Conservation (phyloP, 2,797 vertebrate species). For the Tolypeutes matacus region DNA sequence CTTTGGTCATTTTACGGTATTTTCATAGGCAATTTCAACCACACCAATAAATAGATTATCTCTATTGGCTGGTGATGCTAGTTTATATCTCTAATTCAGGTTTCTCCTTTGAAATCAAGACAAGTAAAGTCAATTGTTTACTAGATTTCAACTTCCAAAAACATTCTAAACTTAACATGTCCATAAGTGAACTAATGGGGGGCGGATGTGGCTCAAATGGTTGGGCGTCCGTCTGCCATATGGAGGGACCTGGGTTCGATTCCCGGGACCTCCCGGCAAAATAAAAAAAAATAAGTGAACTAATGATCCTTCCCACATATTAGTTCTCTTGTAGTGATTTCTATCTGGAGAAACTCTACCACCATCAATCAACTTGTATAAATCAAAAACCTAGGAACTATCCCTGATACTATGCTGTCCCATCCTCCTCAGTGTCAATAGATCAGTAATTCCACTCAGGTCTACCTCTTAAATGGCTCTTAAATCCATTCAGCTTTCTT, state of each 20-base stretch:
- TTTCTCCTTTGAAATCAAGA: constrained; percentile 30
- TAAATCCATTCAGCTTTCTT: background rate
- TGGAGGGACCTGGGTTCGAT: no score
- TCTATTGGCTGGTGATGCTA: background rate
- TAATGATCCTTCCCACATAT: background rate
- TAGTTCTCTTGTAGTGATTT: background rate
- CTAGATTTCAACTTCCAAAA: background rate
- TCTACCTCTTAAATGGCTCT: background rate
- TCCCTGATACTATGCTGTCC: background rate
- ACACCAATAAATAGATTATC: background rate
- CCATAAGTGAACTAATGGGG: background rate
- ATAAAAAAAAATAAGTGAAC: constrained; percentile 35
- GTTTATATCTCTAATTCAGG: background rate
- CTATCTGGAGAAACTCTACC: background rate
- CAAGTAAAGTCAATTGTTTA: background rate
- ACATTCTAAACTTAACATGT: background rate
- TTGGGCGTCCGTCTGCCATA: no score
- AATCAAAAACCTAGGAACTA: background rate
- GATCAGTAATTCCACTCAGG: background rate
- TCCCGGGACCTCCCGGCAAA: no score
- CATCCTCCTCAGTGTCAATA: background rate
- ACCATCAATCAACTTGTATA: background rate
- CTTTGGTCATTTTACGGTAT: background rate
- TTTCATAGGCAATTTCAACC: background rate
- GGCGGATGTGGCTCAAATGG: no score